Evolutionary conservation across 2,888 invertebrate species (phyloP), one percentile per base, ranked within the genome.

Genomic region (Drosophila mettleri): DNA sequence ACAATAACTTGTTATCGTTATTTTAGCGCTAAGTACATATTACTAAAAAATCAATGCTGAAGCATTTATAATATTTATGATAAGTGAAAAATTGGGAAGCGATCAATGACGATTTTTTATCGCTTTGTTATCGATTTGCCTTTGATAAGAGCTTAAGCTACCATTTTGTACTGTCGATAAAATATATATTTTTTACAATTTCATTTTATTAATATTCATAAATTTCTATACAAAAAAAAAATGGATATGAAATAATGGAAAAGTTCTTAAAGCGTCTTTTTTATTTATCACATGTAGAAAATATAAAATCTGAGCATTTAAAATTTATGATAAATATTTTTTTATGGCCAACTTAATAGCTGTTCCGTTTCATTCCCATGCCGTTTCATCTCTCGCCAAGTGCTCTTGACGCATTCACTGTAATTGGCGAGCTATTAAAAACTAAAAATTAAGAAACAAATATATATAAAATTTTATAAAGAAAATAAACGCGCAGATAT

Each of bases 371-470:
- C 46, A 24, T 34, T 43, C 18, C 46, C 45, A n/a, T 49, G n/a
- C 8, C 36, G 24, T 27, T 34, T 22, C 29, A 12, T 24, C 14
- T 6, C 29, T 46, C 22, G 31, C 46, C 53, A 39, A 62, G 38
- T 63, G 67, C 63, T 61, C 76, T 79, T 76, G 76, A 70, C 68
- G 73, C 73, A 79, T 69, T 80, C 61, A 54, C 77, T 71, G 84
- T 81, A 79, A 78, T 87, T 87, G 66, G 69, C 62, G 57, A 59
- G 68, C 55, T 62, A 64, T 75, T 85, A 82, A 80, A 43, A 69
- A 55, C 18, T 24, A 51, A 51, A 49, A 45, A n/a, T 18, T 31
- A 31, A 20, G 9, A 71, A 65, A 63, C 72, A 63, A 29, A 18
- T 9, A 45, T 3, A 45, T 16, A 59, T 61, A 62, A 34, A 72